Conservation (phyloP, 2,888 invertebrate species). For the Sepioteuthis lessoniana region DNA sequence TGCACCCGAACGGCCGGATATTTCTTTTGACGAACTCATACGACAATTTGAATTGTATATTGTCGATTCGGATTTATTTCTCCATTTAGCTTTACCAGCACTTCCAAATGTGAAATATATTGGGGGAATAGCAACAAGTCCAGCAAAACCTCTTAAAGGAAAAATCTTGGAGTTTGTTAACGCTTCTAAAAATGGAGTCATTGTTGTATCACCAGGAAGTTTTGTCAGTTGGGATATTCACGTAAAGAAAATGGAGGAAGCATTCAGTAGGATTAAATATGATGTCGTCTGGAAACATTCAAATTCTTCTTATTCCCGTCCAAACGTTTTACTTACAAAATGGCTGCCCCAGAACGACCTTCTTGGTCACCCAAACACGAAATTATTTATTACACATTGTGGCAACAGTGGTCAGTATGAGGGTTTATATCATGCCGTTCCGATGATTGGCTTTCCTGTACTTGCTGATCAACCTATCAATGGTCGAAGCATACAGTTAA, state of each 20-base stretch:
- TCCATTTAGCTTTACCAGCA: constrained; percentile 51
- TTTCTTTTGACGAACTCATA: constrained; percentile 48
- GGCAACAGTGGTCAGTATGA: constrained; percentile 58
- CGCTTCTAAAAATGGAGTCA: constrained; percentile 52
- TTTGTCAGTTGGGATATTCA: constrained; percentile 45
- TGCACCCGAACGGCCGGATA: constrained; percentile 50
- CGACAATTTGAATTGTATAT: constrained; percentile 54
- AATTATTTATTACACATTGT: constrained; percentile 57
- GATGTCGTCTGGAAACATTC: constrained; percentile 50
- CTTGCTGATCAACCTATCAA: constrained; percentile 57
- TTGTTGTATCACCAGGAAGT: constrained; percentile 56
- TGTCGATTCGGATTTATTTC: constrained; percentile 50
- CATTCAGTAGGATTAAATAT: constrained; percentile 50
- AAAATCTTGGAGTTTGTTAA: constrained; percentile 52
- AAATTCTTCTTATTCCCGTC: background rate
- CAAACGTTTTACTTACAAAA: constrained; percentile 54
- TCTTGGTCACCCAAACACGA: constrained; percentile 48
- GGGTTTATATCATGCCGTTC: constrained; percentile 56
- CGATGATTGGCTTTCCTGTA: constrained; percentile 56
- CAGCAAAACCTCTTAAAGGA: constrained; percentile 50
- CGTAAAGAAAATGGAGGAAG: constrained; percentile 50
- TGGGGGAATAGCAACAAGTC: constrained; percentile 52
- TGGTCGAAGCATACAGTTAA: constrained; percentile 49
- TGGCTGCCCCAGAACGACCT: constrained; percentile 61
- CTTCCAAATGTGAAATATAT: constrained; percentile 53